Percentiles rank a stretch among this genome's conserved stretches.
Conservation (phyloP, 2,797 vertebrate genomes). For the Gadopsis marmoratus region DNA sequence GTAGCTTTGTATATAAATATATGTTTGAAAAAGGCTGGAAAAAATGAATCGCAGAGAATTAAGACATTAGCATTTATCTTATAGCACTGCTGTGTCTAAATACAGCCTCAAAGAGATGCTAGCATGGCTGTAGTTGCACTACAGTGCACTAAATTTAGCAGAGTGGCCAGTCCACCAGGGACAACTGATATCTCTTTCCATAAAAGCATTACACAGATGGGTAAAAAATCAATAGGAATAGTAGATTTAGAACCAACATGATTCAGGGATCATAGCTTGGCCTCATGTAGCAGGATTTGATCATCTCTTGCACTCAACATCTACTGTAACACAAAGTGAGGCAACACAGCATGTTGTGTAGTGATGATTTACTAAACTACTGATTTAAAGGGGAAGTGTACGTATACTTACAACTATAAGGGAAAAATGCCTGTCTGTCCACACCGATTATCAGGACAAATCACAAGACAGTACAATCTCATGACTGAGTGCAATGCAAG, state of each 20-base stretch:
- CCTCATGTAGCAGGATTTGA: slow-evolving; percentile 24
- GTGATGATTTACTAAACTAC: neutral
- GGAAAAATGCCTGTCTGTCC: slow-evolving; percentile 52
- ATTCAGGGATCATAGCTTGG: neutral
- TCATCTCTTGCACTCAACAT: slow-evolving; percentile 7
- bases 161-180: neutral
- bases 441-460: slow-evolving; percentile 64
- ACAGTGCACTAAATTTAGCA: slow-evolving; percentile 37
- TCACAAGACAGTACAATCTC: slow-evolving; percentile 71
- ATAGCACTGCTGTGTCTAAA: neutral
- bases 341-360: slow-evolving; percentile 4
- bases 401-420: neutral
- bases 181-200: slow-evolving; percentile 32
- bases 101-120: neutral
- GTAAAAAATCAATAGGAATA: slow-evolving; percentile 42
- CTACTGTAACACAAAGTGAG: slow-evolving; percentile 5
- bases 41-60: neutral
- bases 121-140: neutral
- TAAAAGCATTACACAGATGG: slow-evolving; percentile 15
- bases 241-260: slow-evolving; percentile 15
- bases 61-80: neutral
- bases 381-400: slow-evolving; percentile 8
- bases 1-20: no score
- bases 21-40: neutral
- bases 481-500: slow-evolving; percentile 54